These are phyloP conservation scores for Ophion ellenae DNA, from an alignment of 2,888 invertebrate genomes.

Conservation along the genomic window DNA sequence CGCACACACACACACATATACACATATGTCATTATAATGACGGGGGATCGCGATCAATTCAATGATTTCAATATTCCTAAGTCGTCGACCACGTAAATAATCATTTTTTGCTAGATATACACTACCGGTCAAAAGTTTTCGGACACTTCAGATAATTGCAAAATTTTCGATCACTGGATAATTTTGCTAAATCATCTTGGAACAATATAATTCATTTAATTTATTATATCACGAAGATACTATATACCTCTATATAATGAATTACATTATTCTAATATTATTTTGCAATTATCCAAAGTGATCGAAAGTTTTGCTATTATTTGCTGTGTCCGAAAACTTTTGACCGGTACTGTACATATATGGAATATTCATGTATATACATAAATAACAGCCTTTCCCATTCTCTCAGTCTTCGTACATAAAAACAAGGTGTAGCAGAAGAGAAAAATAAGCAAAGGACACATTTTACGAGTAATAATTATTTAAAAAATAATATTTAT, in stretches of 20 bases:
- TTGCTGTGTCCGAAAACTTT: background rate
- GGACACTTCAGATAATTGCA: no score
- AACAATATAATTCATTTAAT: no score
- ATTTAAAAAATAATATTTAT: slow-evolving; percentile 26
- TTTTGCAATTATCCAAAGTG: no score
- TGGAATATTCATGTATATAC: slow-evolving; percentile 18
- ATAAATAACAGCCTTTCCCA: slow-evolving; percentile 37
- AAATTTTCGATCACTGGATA: no score
- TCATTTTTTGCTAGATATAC: background rate
- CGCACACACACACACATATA: slow-evolving; percentile 19
- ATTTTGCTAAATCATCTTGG: no score
- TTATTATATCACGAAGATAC: no score
- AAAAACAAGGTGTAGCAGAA: slow-evolving; percentile 20
- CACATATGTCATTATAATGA: slow-evolving; percentile 6
- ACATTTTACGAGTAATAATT: slow-evolving; percentile 22
- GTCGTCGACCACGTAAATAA: slow-evolving; percentile 52
- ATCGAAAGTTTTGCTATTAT: no score
- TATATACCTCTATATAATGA: no score
- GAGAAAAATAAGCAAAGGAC: slow-evolving; percentile 18
- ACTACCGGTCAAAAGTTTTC: no score
- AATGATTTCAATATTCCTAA: slow-evolving; percentile 36
- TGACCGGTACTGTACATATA: background rate
- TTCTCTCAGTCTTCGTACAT: slow-evolving; percentile 56
- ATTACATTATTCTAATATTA: no score
- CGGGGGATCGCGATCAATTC: slow-evolving; percentile 20